Evolutionary conservation across 2,113 vertebrate species (phyloP).

Genomic region (Syrrhaptes paradoxus): DNA sequence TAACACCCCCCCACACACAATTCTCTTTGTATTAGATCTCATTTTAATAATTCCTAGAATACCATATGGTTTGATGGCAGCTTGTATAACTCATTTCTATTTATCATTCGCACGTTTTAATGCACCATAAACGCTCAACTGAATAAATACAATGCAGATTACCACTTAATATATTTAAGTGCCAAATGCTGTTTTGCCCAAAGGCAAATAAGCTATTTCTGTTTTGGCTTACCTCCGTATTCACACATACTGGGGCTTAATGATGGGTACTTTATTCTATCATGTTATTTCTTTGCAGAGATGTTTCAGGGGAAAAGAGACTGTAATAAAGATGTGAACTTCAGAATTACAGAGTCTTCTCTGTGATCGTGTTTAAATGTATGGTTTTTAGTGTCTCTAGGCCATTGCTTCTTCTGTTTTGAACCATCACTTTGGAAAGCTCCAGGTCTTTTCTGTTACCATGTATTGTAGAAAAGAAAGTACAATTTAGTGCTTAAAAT

Average conservation of each 20-base stretch:
- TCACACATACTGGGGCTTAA: neutral
- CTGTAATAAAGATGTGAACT: conserved; percentile 21
- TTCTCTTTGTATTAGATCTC: neutral
- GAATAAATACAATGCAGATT: conserved; percentile 44
- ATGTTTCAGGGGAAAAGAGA: conserved; percentile 10
- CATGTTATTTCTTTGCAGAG: conserved; percentile 3
- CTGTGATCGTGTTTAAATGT: conserved; percentile 8
- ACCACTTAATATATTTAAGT: conserved; percentile 32
- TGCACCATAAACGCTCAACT: neutral
- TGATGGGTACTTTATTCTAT: conserved; percentile 19
- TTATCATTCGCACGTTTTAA: conserved; percentile 1
- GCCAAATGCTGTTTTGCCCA: neutral
- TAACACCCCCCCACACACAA: fast-evolving
- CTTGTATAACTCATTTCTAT: neutral
- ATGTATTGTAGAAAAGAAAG: neutral
- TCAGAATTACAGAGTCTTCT: neutral
- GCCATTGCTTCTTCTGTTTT: neutral
- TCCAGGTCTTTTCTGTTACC: neutral
- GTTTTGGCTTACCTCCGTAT: neutral
- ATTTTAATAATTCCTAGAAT: neutral
- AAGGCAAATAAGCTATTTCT: conserved; percentile 17
- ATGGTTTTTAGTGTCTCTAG: neutral
- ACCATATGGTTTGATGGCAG: neutral
- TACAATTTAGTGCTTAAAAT: neutral
- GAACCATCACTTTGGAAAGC: neutral